Evolutionary conservation across 2,888 invertebrate species (phyloP).

Genomic region (Drosophila tripunctata): DNA sequence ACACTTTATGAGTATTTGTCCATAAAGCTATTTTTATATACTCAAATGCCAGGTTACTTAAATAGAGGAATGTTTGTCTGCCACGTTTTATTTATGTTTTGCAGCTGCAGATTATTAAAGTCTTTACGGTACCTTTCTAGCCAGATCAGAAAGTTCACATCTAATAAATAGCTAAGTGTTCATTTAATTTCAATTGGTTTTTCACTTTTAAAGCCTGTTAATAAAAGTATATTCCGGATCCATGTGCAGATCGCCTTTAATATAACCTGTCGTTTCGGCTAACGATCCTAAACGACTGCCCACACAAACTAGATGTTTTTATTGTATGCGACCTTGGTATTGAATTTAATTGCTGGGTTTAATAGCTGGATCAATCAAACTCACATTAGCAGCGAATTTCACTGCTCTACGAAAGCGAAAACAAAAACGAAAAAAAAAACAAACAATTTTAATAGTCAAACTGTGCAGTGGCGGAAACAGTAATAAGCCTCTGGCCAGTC

Average conservation of each 20-base stretch:
- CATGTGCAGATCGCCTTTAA: not conserved
- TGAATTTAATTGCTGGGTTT: constrained; percentile 7
- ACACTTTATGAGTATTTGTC: too few relatives aligned
- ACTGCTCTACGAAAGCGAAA: constrained; percentile 5
- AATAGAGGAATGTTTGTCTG: too few relatives aligned
- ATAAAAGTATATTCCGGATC: too few relatives aligned
- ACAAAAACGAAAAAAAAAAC: not conserved
- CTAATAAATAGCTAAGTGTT: not conserved
- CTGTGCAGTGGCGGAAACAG: constrained; percentile 33
- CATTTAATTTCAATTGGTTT: not conserved
- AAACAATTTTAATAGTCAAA: constrained; percentile 15
- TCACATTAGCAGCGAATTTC: constrained; percentile 26
- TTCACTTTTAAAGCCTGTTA: not conserved
- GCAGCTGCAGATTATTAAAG: too few relatives aligned
- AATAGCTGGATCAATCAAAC: constrained; percentile 15
- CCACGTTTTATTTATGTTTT: too few relatives aligned
- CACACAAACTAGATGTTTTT: not conserved
- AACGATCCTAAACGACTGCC: not conserved
- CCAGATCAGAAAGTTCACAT: not conserved
- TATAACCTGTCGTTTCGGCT: not conserved
- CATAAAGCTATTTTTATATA: too few relatives aligned
- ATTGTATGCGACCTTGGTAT: constrained; percentile 3
- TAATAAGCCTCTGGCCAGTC: constrained; percentile 33
- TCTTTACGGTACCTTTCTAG: too few relatives aligned
- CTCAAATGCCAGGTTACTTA: too few relatives aligned